A percentile compares a stretch with the other conserved stretches of the same genome.
These are phyloP conservation scores for Chlorodrepanis virens DNA, from an alignment of 2,113 vertebrate genomes.

Conservation along the genomic window DNA sequence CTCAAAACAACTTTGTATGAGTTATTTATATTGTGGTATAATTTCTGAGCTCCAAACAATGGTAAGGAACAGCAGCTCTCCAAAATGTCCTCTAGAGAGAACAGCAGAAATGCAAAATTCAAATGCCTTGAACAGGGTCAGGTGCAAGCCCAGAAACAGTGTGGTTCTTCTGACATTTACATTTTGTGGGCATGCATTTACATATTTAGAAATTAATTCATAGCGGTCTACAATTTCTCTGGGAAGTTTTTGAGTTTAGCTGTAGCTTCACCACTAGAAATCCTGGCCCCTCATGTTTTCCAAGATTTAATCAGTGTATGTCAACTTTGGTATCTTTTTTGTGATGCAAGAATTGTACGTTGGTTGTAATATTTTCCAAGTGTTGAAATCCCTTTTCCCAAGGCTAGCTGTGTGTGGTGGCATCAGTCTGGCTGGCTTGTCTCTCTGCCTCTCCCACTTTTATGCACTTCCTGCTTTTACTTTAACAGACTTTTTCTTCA, in stretches of 20 bases:
- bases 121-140: neutral
- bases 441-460: neutral
- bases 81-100: neutral
- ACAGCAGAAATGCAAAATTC: neutral
- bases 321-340: neutral
- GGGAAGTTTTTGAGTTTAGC: neutral
- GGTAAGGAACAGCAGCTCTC: neutral
- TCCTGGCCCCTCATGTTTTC: neutral
- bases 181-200: neutral
- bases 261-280: neutral
- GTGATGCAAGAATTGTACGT: neutral
- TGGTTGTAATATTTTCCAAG: neutral
- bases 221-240: neutral
- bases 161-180: neutral
- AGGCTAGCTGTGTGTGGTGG: neutral
- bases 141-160: neutral
- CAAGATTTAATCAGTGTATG: neutral
- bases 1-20: neutral
- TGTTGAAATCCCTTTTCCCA: neutral
- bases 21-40: neutral
- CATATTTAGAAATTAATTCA: neutral
- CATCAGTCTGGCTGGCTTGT: neutral
- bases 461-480: neutral
- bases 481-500: neutral
- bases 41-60: neutral